A percentile compares a stretch with the other conserved stretches of the same genome.
phyloP scores from a whole-genome alignment of 2,888 invertebrate genomes.

The Orthosia gracilis region DNA sequence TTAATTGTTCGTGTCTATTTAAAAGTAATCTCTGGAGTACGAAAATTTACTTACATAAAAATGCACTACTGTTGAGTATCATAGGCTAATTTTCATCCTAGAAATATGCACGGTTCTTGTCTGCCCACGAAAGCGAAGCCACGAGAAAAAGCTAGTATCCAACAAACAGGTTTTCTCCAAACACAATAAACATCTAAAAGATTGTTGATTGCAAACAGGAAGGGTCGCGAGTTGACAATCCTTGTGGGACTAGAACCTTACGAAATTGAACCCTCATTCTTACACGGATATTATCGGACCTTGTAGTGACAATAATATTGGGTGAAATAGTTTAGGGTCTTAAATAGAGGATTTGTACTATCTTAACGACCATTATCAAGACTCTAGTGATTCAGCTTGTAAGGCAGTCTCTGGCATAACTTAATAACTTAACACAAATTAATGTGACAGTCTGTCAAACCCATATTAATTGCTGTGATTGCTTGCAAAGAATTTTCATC shows the following conservation, averaged over 20 bases:
- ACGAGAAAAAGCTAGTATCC: not conserved
- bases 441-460: not conserved
- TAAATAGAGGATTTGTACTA: not conserved
- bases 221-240: conserved; percentile 38
- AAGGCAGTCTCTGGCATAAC: not conserved
- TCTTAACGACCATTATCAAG: conserved; percentile 12
- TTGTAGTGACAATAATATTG: conserved; percentile 17
- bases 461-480: not conserved
- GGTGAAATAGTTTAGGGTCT: not conserved
- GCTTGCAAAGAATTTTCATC: too few species aligned
- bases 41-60: too few species aligned
- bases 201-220: conserved; percentile 49
- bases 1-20: too few species aligned
- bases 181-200: conserved; percentile 49
- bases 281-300: conserved; percentile 21
- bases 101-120: not conserved
- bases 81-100: not conserved
- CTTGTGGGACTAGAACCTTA: conserved; percentile 31
- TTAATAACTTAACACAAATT: not conserved
- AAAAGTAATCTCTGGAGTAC: too few species aligned
- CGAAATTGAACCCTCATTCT: conserved; percentile 39
- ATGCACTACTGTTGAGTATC: not conserved
- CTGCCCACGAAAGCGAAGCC: not conserved
- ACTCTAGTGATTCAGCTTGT: too few species aligned
- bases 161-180: conserved; percentile 32